Conservation (phyloP, 2,797 vertebrate species). For the Alfaro cultratus region DNA sequence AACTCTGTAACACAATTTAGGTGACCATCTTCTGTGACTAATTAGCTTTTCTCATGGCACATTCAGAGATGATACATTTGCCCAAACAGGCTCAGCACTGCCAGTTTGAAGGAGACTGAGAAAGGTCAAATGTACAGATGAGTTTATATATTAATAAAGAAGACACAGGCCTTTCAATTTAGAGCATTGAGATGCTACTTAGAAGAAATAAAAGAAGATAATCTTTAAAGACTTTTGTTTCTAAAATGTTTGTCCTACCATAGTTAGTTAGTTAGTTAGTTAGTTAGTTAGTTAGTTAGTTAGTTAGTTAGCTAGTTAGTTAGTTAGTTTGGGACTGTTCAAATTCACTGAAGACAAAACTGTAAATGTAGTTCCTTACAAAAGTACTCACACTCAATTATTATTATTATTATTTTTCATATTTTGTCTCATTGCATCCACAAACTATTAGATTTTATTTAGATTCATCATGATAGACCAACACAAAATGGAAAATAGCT, state of each 20-base stretch:
- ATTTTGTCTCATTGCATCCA: background rate
- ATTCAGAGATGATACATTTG: conserved; percentile 47
- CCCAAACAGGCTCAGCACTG: background rate
- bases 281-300: too few species aligned
- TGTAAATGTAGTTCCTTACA: background rate
- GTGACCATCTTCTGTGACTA: conserved; percentile 40
- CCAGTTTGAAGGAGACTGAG: conserved; percentile 18
- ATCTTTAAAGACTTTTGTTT: background rate
- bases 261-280: too few species aligned
- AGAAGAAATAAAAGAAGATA: background rate
- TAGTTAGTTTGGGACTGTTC: background rate
- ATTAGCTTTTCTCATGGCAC: conserved; percentile 40
- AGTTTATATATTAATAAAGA: background rate
- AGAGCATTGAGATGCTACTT: background rate
- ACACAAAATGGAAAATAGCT: background rate
- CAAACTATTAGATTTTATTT: background rate
- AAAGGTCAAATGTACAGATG: conserved; percentile 25
- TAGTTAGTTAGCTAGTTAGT: too few species aligned
- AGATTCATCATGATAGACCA: background rate
- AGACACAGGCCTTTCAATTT: background rate
- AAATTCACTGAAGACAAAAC: conserved; percentile 7
- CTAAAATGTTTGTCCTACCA: background rate
- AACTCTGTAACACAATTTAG: conserved; percentile 27
- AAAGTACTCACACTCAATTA: background rate
- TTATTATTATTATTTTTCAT: background rate